Evolutionary conservation across 2,113 vertebrate species (phyloP).

Genomic region (Perccottus glenii): DNA sequence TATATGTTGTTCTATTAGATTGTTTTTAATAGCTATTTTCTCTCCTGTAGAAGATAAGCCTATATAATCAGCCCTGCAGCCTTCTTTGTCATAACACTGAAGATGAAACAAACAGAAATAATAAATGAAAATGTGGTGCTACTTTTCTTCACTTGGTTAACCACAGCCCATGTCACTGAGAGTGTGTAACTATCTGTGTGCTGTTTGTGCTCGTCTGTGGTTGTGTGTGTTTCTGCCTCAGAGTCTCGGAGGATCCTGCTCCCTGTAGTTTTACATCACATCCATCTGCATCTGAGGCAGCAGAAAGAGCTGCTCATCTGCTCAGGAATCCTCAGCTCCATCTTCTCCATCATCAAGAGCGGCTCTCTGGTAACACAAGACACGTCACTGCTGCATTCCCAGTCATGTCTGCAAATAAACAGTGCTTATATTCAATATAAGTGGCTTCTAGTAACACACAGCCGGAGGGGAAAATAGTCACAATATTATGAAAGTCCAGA

Average conservation of each 20-base stretch:
- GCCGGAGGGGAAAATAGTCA: too few relatives aligned
- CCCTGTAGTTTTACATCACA: slow-evolving; percentile 96
- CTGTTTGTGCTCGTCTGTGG: neutral
- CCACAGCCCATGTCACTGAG: neutral
- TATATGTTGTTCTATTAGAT: too few relatives aligned
- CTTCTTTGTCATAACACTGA: neutral
- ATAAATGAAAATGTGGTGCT: neutral
- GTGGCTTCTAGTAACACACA: too few relatives aligned
- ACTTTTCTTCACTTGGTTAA: neutral
- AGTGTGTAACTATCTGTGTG: too few relatives aligned
- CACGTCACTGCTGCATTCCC: too few relatives aligned
- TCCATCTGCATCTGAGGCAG: slow-evolving; percentile 95
- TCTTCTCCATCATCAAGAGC: slow-evolving; percentile 94
- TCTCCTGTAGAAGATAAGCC: too few relatives aligned
- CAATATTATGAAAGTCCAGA: too few relatives aligned
- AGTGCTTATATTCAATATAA: too few relatives aligned
- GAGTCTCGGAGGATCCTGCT: slow-evolving; percentile 95
- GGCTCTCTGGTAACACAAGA: slow-evolving; percentile 77
- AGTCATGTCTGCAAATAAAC: too few relatives aligned
- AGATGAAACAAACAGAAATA: neutral
- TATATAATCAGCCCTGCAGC: neutral
- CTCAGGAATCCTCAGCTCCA: slow-evolving; percentile 96
- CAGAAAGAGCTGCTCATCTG: slow-evolving; percentile 98
- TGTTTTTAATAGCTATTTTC: too few relatives aligned
- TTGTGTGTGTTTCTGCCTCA: slow-evolving; percentile 55